Evolutionary conservation across 2,113 vertebrate species (phyloP), one percentile per base, ranked within the genome.

Genomic region (Oncorhynchus kisutch): DNA sequence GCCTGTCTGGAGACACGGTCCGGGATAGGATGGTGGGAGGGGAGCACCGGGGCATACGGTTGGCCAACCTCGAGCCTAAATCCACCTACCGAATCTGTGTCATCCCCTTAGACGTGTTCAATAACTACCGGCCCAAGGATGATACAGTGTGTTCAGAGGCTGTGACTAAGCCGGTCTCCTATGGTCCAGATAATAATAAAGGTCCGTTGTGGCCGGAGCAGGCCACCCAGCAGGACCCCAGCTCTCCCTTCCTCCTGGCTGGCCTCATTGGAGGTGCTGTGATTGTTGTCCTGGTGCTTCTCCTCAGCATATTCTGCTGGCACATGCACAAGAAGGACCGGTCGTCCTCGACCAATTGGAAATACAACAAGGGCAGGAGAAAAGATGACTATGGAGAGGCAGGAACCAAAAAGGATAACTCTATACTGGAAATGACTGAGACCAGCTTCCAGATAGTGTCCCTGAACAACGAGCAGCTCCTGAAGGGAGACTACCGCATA

Each of bases 381-480:
- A 98, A 97, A 97, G 96, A 98, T 0, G 95, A 98, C 82, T 98
- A 98, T 72, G 95, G 96, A 0, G 96, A 98, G 82, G 96, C 96
- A 0, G 96, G 96, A 73, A 98, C 97, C 68, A 98, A 98, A 90
- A 98, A 97, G 86, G 97, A 98, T 92, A 97, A 96, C 88, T 97
- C 97, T 85, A 97, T 98, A 90, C 91, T 98, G 91, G 96, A 98
- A 94, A 98, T 98, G 96, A 98, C 96, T 57, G 96, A 98, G 92
- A 97, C 95, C 80, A 97, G 95, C 89, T 98, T 98, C 93, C 97
- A 98, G 93, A 96, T 98, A 82, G 96, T 97, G 90, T 96, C 96
- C 86, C 95, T 98, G 93, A 98, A 97, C 93, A 98, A 98, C 27
- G 96, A 98, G 91, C 96, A 98, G 81, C 95, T 98, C 93, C 95